Evolutionary conservation across 2,113 vertebrate species (phyloP).

Genomic region (Alligator mississippiensis): DNA sequence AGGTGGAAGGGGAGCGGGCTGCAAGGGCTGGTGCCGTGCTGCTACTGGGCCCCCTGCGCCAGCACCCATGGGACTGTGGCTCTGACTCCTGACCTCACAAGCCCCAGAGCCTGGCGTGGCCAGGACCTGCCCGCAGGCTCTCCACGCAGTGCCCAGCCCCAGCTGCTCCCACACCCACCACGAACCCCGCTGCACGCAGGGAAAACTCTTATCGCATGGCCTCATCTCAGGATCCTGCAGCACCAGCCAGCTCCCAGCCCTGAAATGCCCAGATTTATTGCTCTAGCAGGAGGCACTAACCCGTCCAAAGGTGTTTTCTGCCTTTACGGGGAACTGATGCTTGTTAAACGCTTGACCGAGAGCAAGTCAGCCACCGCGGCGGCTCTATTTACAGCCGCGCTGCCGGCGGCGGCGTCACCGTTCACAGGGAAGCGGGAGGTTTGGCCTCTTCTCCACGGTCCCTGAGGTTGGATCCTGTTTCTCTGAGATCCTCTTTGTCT

Average conservation of each 20-base stretch:
- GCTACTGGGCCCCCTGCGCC: not conserved
- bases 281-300: not conserved
- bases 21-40: not conserved
- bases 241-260: not conserved
- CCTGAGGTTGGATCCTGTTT: not conserved
- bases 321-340: not conserved
- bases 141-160: too few species aligned
- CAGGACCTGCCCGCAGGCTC: too few species aligned
- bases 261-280: slow-evolving; percentile 19
- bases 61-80: not conserved
- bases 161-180: too few species aligned
- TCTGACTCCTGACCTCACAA: not conserved
- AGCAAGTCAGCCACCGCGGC: not conserved
- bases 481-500: not conserved
- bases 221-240: not conserved
- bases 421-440: not conserved
- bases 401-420: not conserved
- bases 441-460: not conserved
- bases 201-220: not conserved
- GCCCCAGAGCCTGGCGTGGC: not conserved
- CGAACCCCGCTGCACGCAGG: not conserved
- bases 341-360: not conserved
- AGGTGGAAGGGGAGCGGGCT: not conserved
- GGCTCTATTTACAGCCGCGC: not conserved
- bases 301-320: not conserved